A percentile compares a stretch with the other conserved stretches of the same genome.
Conservation (phyloP, 1,140 invertebrate species). For the Calephelis nemesis region DNA sequence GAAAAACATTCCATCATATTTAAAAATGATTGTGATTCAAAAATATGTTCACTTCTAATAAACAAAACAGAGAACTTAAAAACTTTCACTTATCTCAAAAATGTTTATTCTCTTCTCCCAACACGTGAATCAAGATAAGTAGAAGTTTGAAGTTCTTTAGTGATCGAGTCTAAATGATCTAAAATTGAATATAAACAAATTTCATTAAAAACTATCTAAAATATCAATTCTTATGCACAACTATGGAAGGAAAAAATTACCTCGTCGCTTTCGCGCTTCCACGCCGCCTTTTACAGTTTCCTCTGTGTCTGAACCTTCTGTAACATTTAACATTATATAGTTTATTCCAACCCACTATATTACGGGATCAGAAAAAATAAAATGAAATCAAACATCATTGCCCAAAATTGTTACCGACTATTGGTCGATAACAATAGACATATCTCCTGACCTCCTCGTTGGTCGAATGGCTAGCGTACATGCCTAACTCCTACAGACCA, state of each 20-base stretch:
- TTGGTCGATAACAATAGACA: no score
- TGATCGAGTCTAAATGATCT: conserved; percentile 1
- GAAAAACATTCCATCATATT: conserved; percentile 11
- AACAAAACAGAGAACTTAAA: conserved; percentile 10
- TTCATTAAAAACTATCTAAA: conserved; percentile 2
- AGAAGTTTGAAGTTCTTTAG: conserved; percentile 16
- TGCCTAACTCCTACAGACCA: no score
- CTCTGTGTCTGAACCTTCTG: conserved; percentile 73
- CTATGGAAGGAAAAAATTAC: conserved; percentile 39
- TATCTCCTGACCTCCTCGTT: no score
- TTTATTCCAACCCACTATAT: no score
- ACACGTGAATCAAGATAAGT: not conserved
- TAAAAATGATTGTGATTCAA: conserved; percentile 1
- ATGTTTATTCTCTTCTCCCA: not conserved
- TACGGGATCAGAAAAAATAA: no score
- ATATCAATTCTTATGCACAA: conserved; percentile 12
- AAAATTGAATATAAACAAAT: conserved; percentile 1
- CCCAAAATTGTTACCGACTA: no score
- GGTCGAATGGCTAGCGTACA: no score
- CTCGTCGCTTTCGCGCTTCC: conserved; percentile 58
- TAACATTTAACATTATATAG: conserved; percentile 50
- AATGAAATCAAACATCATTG: no score
- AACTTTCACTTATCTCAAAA: not conserved
- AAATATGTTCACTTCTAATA: conserved; percentile 1
- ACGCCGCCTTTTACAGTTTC: conserved; percentile 62